phyloP scores from a whole-genome alignment of 2,888 invertebrate species.

The Synanthedon tipuliformis region DNA sequence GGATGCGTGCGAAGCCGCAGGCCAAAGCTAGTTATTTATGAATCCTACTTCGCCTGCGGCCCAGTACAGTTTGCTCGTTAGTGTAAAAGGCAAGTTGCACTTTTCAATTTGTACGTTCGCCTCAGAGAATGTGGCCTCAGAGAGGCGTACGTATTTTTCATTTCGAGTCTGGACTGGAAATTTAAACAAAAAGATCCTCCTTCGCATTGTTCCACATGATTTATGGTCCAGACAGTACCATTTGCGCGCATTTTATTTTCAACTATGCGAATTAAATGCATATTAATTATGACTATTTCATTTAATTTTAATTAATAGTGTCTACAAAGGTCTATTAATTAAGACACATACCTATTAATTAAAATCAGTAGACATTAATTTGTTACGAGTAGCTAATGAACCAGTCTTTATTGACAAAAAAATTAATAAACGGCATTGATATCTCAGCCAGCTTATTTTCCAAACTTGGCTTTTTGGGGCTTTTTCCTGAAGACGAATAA shows the following conservation, averaged over 20 bases:
- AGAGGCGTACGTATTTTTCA: conserved; percentile 45
- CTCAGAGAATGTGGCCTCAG: conserved; percentile 18
- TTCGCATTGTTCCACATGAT: conserved; percentile 37
- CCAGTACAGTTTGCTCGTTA: conserved; percentile 14
- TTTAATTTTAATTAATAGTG: no score
- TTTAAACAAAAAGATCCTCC: conserved; percentile 52
- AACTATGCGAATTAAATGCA: neutral
- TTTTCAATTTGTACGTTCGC: conserved; percentile 47
- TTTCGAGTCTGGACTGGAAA: conserved; percentile 29
- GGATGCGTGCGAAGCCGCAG: no score
- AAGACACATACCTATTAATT: no score
- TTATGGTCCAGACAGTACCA: conserved; percentile 9
- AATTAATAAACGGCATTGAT: no score
- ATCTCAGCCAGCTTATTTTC: no score
- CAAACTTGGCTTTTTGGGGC: no score
- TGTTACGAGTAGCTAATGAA: no score
- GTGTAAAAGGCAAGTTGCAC: conserved; percentile 50
- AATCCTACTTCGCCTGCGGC: conserved; percentile 17
- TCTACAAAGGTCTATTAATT: no score
- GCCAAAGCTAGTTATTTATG: no score
- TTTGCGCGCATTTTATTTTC: neutral
- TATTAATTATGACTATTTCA: neutral
- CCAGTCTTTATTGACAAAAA: no score
- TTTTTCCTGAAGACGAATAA: no score
- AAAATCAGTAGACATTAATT: no score